Evolutionary conservation across 2,888 invertebrate genomes (phyloP), one percentile per base, ranked within the genome.

Genomic region (Patella ulyssiponensis): DNA sequence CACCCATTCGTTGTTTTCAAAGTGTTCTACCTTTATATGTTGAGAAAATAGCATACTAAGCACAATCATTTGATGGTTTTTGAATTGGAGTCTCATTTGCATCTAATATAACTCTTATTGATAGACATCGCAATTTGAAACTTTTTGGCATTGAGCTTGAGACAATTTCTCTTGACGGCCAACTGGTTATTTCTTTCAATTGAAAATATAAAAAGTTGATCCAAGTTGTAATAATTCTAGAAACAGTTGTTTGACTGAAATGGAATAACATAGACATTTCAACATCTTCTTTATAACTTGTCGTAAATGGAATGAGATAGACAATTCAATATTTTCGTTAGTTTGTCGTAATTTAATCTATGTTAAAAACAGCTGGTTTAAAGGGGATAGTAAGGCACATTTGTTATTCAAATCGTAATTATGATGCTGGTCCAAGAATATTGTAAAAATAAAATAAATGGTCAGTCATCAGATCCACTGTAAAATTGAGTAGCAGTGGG

Each of bases 91-190:
- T 73, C 20, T 58, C 58, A 1, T 4, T 4, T 58, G 14, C 15
- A 58, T 58, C 58, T 15, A 58, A 15, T 15, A 17, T 73, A 73
- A 44, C 58, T 73, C 17, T 27, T 51, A 27, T 77, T 3, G 0
- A 74, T 14, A 15, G 73, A 27, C 1, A 77, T 53, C 11, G 51
- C 7, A 14, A 58, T 73, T 7, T n/a, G 12, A 58, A 58, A 15
- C 14, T 20, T 73, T 58, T 69, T 15, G 81, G 81, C 51, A 79
- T 79, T 27, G 69, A 33, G 5, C 14, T 4, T 53, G 73, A 54
- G 56, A 78, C 73, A 44, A 58, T 69, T 69, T 74, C 33, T 52
- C 54, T 56, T 69, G n/a, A 20, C 76, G 73, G 23, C 79, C 79
- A 79, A 20, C 71, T 52, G 27, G 78, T 44, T 14, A 76, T 56